phyloP scores from a whole-genome alignment of 2,797 vertebrate genomes.

The Momotus momota region DNA sequence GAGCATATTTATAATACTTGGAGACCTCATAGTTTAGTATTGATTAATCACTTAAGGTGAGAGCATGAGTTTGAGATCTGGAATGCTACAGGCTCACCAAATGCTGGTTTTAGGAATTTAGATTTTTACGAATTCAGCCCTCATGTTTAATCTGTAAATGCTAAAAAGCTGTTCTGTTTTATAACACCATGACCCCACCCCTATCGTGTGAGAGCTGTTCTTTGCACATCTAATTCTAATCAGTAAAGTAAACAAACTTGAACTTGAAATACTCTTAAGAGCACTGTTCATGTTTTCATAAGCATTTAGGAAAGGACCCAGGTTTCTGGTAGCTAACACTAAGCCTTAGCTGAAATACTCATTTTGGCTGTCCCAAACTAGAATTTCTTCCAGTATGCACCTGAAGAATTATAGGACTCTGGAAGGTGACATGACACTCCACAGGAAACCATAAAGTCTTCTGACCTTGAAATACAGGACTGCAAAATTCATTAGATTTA shows the following conservation, averaged over 20 bases:
- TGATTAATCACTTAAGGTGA: not conserved
- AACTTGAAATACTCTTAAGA: constrained; percentile 22
- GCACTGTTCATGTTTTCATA: constrained; percentile 22
- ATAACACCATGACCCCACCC: not conserved
- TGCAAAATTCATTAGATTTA: not conserved
- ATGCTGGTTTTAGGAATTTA: not conserved
- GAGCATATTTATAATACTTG: constrained; percentile 7
- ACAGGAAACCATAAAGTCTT: not conserved
- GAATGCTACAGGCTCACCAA: not conserved
- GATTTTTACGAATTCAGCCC: constrained; percentile 5
- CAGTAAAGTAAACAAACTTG: constrained; percentile 59
- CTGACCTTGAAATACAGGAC: not conserved
- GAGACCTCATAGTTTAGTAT: not conserved
- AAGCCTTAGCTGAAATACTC: not conserved
- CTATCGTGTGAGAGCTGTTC: not conserved
- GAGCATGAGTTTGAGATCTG: not conserved
- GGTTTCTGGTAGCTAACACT: not conserved
- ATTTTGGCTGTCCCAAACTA: not conserved
- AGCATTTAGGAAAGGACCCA: not conserved
- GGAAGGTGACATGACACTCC: not conserved
- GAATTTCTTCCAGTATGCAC: not conserved
- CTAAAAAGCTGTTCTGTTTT: constrained; percentile 37
- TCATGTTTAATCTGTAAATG: constrained; percentile 5
- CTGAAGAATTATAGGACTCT: not conserved
- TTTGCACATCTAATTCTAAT: constrained; percentile 19